Evolutionary conservation across 1,140 invertebrate species (phyloP).

Genomic region (Thaumatotibia leucotreta): DNA sequence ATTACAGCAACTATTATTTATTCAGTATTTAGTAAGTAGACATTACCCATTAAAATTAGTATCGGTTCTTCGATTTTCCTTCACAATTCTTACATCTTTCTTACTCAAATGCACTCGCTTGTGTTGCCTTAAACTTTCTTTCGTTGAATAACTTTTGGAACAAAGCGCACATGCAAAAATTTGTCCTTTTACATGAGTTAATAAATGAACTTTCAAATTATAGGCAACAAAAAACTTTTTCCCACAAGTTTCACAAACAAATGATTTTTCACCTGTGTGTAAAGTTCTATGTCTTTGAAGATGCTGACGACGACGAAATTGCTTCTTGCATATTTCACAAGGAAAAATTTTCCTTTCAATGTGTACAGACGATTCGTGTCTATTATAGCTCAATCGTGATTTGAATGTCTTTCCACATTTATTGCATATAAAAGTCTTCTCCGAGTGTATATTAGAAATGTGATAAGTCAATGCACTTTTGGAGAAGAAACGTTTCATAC

Average conservation of each 20-base stretch:
- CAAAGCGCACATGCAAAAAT: not conserved
- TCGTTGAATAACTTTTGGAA: not conserved
- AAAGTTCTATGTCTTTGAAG: not conserved
- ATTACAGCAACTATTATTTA: too few species aligned
- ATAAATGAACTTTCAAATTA: not conserved
- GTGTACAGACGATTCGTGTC: not conserved
- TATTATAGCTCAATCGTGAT: not conserved
- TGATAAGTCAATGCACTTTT: not conserved
- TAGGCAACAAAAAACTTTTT: not conserved
- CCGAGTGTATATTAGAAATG: not conserved
- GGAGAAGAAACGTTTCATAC: not conserved
- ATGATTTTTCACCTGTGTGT: not conserved
- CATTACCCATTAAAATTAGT: too few species aligned
- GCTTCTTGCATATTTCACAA: not conserved
- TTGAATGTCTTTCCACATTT: not conserved
- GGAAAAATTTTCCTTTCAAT: not conserved
- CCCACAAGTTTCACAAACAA: not conserved
- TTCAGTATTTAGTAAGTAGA: too few species aligned
- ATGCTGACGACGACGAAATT: not conserved
- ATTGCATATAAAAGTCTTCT: not conserved
- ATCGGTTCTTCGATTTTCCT: too few species aligned
- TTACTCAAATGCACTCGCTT: not conserved
- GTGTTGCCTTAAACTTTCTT: not conserved
- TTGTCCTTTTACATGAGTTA: not conserved
- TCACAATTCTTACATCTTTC: too few species aligned